These are phyloP conservation scores for Eublepharis macularius DNA, from an alignment of 2,113 vertebrate species.

Conservation along the genomic window DNA sequence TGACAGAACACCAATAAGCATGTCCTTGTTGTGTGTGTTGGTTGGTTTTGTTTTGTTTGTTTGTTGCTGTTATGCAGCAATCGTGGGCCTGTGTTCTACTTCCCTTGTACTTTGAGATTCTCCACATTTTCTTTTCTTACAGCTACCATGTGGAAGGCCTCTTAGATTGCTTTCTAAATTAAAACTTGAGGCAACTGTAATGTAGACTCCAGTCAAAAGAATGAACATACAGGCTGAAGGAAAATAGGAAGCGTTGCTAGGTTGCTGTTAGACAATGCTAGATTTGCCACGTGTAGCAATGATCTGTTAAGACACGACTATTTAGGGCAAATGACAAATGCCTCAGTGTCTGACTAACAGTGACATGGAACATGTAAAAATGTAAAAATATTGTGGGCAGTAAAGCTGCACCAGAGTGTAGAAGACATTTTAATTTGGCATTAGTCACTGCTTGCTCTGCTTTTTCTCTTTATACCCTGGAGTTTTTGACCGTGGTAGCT, in stretches of 20 bases:
- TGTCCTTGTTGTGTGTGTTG: background rate
- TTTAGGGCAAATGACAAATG: background rate
- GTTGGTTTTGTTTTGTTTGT: background rate
- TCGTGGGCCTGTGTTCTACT: background rate
- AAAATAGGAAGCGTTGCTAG: background rate
- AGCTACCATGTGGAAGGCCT: background rate
- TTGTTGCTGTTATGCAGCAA: background rate
- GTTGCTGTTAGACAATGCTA: background rate
- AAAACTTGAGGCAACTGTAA: background rate
- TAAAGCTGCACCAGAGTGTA: background rate
- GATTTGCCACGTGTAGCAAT: background rate
- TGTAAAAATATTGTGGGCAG: background rate
- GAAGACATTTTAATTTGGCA: background rate
- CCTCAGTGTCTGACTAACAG: background rate
- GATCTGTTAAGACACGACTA: background rate
- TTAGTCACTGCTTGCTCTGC: background rate
- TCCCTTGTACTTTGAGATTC: background rate
- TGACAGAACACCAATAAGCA: constrained; percentile 38
- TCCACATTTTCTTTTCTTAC: background rate
- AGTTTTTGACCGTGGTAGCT: background rate
- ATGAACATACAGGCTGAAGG: background rate
- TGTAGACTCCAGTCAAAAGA: background rate
- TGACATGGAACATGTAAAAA: background rate
- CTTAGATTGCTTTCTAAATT: background rate
- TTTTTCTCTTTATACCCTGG: too few relatives aligned